Evolutionary conservation across 2,888 invertebrate species (phyloP), one percentile per base, ranked within the genome.

Genomic region (Smittia aterrima): DNA sequence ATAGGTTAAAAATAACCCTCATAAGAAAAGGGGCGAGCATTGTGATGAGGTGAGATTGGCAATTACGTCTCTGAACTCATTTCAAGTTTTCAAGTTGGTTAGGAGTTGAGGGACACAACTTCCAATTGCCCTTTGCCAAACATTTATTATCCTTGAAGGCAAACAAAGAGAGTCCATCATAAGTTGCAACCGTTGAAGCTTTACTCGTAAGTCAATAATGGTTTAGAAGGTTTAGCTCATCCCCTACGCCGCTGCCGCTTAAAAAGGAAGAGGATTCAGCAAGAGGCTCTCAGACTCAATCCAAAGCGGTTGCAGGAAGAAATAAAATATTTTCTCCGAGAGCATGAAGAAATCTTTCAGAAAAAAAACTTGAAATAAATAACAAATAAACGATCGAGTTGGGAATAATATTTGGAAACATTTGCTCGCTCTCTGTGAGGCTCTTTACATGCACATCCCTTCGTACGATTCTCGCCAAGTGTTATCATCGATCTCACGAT

Each of bases 311-410:
- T 58, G 18, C 47, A 11, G 16, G 16, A 16, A 32, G 32, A 32
- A 3, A 32, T 9, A 32, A 32, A 32, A 32, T 32, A 9, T 3
- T 32, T 32, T 32, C 47, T 47, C n/a, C 16, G n/a, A 47, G 22
- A 58, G n/a, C 4, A 47, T 47, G 16, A 47, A 11, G 47, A 16
- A 47, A 47, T 7, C 13, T 13, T n/a, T n/a, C 47, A 47, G n/a
- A n/a, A 58, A 1, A 40, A 25, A 72, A 72, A 66, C 24, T 66
- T 47, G 25, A 53, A 74, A 74, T 74, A 74, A 74, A 74, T 74
- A 74, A 74, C 41, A 66, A 38, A 74, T 74, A 74, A 74, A 74
- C 66, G 74, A 74, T 74, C 74, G 64, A 66, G 41, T 74, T 40
- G 74, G 74, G 74, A 74, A 74, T 74, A 74, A 74, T 74, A 64